Conservation (phyloP, 2,888 invertebrate species). For the Lomographa bimaculata region DNA sequence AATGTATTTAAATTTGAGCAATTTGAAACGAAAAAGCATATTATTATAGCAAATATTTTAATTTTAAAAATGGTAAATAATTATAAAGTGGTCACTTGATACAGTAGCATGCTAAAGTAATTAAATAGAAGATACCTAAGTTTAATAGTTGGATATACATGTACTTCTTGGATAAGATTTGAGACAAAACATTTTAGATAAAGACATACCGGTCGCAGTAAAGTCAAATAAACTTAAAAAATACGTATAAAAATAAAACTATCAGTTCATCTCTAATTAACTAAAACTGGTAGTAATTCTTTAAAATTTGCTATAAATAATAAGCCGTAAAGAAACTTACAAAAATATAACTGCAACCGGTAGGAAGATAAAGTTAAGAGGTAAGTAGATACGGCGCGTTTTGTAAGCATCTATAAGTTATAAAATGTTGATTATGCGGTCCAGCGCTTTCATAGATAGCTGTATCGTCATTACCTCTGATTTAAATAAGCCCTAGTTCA, state of each 20-base stretch:
- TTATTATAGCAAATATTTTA: too few relatives aligned
- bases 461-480: conserved; percentile 10
- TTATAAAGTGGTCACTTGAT: conserved; percentile 58
- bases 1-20: conserved; percentile 9
- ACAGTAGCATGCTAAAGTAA: conserved; percentile 50
- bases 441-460: conserved; percentile 11
- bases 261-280: conserved; percentile 25
- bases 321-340: not conserved
- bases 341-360: conserved; percentile 15
- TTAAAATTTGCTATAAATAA: conserved; percentile 4
- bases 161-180: conserved; percentile 5
- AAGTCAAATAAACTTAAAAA: conserved; percentile 8
- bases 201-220: conserved; percentile 20
- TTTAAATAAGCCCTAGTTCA: conserved; percentile 1
- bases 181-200: conserved; percentile 12
- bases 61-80: conserved; percentile 6
- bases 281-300: conserved; percentile 6
- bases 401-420: conserved; percentile 2
- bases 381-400: conserved; percentile 18
- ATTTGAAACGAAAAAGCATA: not conserved
- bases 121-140: conserved; percentile 1
- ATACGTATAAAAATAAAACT: conserved; percentile 26
- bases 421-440: conserved; percentile 9
- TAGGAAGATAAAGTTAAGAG: conserved; percentile 14
- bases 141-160: conserved; percentile 6